These are phyloP conservation scores for Lepidostoma basale DNA, from an alignment of 1,140 invertebrate species.

Conservation along the genomic window DNA sequence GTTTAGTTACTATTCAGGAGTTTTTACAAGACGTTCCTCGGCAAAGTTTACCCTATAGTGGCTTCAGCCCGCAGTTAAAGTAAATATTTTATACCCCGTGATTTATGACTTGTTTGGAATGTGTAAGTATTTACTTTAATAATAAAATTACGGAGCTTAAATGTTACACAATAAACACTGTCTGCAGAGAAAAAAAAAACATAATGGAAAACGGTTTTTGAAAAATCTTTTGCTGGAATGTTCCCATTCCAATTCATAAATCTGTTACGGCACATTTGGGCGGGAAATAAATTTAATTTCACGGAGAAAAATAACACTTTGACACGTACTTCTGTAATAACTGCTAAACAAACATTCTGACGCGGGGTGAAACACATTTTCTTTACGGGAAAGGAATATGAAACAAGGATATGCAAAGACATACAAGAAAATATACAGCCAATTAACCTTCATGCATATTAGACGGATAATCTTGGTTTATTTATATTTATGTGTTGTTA, in stretches of 20 bases:
- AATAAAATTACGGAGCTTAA: too few species aligned
- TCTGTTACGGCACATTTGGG: conserved; percentile 32
- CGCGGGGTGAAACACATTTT: conserved; percentile 29
- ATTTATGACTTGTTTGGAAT: too few species aligned
- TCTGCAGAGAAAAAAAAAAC: too few species aligned
- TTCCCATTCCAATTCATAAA: conserved; percentile 33
- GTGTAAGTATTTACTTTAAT: too few species aligned
- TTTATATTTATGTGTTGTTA: not conserved
- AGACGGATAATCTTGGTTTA: not conserved
- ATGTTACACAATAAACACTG: too few species aligned
- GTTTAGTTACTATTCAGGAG: too few species aligned
- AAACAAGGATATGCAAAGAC: conserved; percentile 33
- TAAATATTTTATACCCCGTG: too few species aligned
- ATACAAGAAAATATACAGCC: conserved; percentile 33
- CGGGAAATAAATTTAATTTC: conserved; percentile 37
- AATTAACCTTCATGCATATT: conserved; percentile 7
- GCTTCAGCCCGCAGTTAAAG: too few species aligned
- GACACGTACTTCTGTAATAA: conserved; percentile 28
- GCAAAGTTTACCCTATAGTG: too few species aligned
- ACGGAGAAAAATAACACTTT: conserved; percentile 35
- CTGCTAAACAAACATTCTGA: conserved; percentile 32
- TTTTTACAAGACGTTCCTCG: too few species aligned
- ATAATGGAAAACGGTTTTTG: not conserved
- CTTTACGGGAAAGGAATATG: conserved; percentile 27
- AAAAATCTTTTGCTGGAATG: not conserved